Evolutionary conservation across 1,140 invertebrate species (phyloP), one percentile per base, ranked within the genome.

Genomic region (Drosophila ananassae): DNA sequence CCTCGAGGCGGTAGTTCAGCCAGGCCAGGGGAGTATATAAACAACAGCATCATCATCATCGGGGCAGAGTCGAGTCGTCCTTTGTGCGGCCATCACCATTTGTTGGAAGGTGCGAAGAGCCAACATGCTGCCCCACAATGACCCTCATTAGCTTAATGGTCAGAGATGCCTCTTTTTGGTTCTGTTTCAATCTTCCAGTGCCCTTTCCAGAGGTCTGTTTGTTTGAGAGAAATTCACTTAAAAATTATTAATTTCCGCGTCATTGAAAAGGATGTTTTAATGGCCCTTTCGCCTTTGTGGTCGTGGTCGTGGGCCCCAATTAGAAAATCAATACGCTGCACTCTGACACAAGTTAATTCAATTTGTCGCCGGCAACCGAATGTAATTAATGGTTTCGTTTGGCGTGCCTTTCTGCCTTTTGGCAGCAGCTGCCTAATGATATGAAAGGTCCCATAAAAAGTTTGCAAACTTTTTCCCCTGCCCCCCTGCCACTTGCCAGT

Each of bases 81-180:
- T 12, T 28, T 28, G 25, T 13, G n/a, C 4, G 12, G 13, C 5
- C 39, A 17, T 47, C 67, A 48, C 52, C 48, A 59, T 51, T 47
- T 63, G 58, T 83, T 67, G 80, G 41, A 85, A 85, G 81, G 81
- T 85, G 81, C 63, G 66, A 85, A 85, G 77, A 50, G 46, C 60
- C 73, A 85, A 81, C 81, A 81, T 77, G 74, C 73, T 66, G 81
- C 55, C 68, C 69, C 68, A 46, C 77, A 85, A 80, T 85, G 77
- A 85, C 81, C 81, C 81, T 85, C 81, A 85, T 85, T 85, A 85
- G 81, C 68, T 85, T 87, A 87, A 85, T 85, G 81, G 77, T 85
- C 68, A 79, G 57, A 30, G 28, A 47, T 51, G 44, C 21, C 3
- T 8, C 4, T 30, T 13, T 24, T 13, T 24, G 28, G 34, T 2